phyloP scores from a whole-genome alignment of 2,113 vertebrate genomes.

The Hippocampus mohnikei region DNA sequence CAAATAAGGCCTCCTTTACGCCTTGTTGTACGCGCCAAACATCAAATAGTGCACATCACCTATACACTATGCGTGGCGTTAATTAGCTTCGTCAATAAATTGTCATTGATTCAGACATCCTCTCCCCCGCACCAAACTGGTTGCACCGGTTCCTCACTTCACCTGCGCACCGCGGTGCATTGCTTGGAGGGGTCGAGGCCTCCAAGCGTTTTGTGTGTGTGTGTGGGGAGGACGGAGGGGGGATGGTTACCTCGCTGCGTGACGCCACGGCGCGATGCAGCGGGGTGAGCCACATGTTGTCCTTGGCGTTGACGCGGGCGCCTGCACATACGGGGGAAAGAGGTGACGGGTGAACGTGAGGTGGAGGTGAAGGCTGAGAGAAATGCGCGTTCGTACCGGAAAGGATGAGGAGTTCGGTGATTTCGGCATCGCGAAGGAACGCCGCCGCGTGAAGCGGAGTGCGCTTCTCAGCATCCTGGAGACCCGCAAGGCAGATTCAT shows the following conservation, averaged over 20 bases:
- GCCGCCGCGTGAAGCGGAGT: slow-evolving; percentile 92
- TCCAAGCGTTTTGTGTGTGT: not conserved
- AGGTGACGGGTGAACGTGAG: not conserved
- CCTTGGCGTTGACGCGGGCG: slow-evolving; percentile 95
- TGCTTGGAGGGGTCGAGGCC: too few relatives aligned
- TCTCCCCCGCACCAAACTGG: not conserved
- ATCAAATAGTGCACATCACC: not conserved
- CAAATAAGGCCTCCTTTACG: not conserved
- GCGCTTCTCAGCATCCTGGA: slow-evolving; percentile 89
- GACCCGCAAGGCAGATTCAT: not conserved
- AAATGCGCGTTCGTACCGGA: slow-evolving; percentile 75
- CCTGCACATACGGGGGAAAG: slow-evolving; percentile 65
- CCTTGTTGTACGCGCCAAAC: not conserved
- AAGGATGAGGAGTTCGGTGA: slow-evolving; percentile 93
- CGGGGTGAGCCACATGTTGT: slow-evolving; percentile 98
- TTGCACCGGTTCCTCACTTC: not conserved
- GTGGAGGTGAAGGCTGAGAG: too few relatives aligned
- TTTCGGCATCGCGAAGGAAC: slow-evolving; percentile 93
- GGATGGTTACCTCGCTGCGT: slow-evolving; percentile 82
- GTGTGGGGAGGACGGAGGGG: too few relatives aligned
- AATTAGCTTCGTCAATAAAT: not conserved
- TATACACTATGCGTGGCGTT: not conserved
- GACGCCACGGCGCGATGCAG: slow-evolving; percentile 94
- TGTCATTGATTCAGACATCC: not conserved
- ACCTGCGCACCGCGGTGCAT: not conserved